phyloP scores from a whole-genome alignment of 2,888 invertebrate genomes.

The Agrotis puta region DNA sequence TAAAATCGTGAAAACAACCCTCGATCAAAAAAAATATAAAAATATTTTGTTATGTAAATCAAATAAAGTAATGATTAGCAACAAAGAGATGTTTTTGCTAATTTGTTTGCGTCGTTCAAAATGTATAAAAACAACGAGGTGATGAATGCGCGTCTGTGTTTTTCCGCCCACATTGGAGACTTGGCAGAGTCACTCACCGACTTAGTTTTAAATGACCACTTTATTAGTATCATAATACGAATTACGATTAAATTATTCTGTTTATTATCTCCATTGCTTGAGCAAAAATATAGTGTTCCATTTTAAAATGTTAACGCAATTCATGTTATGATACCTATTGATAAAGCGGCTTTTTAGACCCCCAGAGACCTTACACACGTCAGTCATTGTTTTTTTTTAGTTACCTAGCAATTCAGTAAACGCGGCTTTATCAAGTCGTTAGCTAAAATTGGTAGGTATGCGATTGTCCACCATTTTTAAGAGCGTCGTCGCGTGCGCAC shows the following conservation, averaged over 20 bases:
- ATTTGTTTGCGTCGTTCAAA: background rate
- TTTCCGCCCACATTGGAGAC: background rate
- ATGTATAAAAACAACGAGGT: background rate
- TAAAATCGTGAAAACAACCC: background rate
- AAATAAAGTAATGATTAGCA: background rate
- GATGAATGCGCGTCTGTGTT: too few species aligned
- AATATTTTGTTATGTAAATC: too few species aligned
- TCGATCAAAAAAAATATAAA: background rate
- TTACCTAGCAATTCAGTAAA: conserved; percentile 7
- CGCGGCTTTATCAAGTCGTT: conserved; percentile 15
- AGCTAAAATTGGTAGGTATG: conserved; percentile 23
- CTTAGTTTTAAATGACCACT: too few species aligned
- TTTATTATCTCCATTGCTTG: too few species aligned
- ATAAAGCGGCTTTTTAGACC: too few species aligned
- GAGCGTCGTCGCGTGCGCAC: conserved; percentile 47
- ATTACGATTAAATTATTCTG: too few species aligned
- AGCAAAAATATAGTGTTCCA: too few species aligned
- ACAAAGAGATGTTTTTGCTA: background rate
- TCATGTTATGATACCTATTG: too few species aligned
- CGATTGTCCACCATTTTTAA: conserved; percentile 37
- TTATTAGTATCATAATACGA: too few species aligned
- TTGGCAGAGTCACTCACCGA: background rate
- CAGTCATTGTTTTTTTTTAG: background rate
- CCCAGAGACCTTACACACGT: too few species aligned
- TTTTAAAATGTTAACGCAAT: too few species aligned